Base-by-base conservation (phyloP, 2,888 invertebrate species). In the Criorhina ranunculi region DNA sequence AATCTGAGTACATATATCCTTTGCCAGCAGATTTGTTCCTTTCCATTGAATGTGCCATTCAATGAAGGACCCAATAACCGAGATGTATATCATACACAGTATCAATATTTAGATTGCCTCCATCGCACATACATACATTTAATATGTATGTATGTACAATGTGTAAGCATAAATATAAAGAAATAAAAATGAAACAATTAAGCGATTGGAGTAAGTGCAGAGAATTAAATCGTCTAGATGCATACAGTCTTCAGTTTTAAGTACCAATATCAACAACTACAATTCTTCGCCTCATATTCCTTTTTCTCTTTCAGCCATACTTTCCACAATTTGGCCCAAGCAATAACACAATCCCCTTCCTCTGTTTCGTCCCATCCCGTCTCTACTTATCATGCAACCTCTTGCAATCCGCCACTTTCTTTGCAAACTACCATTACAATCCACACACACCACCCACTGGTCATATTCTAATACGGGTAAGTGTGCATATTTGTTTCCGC, bases 121-220 rank as follows among this genome's bases (percentile, higher is more conserved):
- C 51, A 51, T 19, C 9, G 7, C 4, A 4, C 24, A 24, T 24
- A 24, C 24, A 59, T 19, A 44, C 31, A 60, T 31, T n/a, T n/a
- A n/a, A 15, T 6, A 40, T 2, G 9, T 7, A 15, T 15, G 4
- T 15, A 40, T 29, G 17, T 33, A 29, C 57, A 59, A n/a, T 35
- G 59, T 42, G 62, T 24, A 35, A 15, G 55, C 57, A 75, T 46
- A 57, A 55, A 15, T 29, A 57, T 66, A 75, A 73, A 73, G 4
- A 64, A 62, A 53, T 53, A 55, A 55, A 70, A 15, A 46, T 33
- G 60, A 60, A 59, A 76, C 67, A 76, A 76, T 76, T 67, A 76
- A 76, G 12, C 46, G 64, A 44, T n/a, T 6, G 33, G 12, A 53
- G 8, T 62, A 75, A 57, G 64, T 66, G 66, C 64, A 44, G 55